phyloP scores from a whole-genome alignment of 2,888 invertebrate genomes.

The Andrena bucephala region DNA sequence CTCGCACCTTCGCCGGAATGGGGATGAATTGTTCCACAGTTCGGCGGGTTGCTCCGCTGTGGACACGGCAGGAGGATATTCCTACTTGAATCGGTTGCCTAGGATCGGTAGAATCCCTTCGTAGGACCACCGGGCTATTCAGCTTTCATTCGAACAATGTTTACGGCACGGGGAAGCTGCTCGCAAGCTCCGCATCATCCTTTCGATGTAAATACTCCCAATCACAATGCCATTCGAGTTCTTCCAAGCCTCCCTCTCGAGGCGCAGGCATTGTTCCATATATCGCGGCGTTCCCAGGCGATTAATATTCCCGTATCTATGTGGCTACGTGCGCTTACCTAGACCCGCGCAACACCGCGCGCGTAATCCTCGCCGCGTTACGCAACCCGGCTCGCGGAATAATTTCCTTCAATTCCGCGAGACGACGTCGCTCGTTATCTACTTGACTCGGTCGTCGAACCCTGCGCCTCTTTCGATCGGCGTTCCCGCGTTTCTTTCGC shows the following conservation, averaged over 20 bases:
- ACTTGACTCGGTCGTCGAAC: slow-evolving; percentile 70
- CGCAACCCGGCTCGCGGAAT: slow-evolving; percentile 63
- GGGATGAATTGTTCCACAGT: too few relatives aligned
- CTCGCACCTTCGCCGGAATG: not conserved
- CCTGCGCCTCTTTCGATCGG: slow-evolving; percentile 36
- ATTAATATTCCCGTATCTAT: slow-evolving; percentile 5
- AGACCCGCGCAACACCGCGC: slow-evolving; percentile 40
- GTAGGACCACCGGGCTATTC: too few relatives aligned
- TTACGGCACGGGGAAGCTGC: too few relatives aligned
- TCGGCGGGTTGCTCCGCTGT: too few relatives aligned
- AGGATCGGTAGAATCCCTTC: too few relatives aligned
- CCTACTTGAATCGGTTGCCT: too few relatives aligned
- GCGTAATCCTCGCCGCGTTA: slow-evolving; percentile 51
- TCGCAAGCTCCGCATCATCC: too few relatives aligned
- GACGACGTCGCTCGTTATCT: slow-evolving; percentile 61
- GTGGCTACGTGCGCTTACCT: slow-evolving; percentile 43
- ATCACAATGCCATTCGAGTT: not conserved
- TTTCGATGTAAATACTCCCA: not conserved
- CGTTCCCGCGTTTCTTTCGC: slow-evolving; percentile 22
- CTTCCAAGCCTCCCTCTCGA: not conserved
- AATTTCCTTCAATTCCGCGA: slow-evolving; percentile 65
- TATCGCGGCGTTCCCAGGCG: not conserved
- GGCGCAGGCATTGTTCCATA: not conserved
- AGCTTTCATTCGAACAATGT: too few relatives aligned
- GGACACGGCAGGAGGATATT: too few relatives aligned